Conservation (phyloP, 2,797 vertebrate genomes). For the Ctenopoma kingsleyae region DNA sequence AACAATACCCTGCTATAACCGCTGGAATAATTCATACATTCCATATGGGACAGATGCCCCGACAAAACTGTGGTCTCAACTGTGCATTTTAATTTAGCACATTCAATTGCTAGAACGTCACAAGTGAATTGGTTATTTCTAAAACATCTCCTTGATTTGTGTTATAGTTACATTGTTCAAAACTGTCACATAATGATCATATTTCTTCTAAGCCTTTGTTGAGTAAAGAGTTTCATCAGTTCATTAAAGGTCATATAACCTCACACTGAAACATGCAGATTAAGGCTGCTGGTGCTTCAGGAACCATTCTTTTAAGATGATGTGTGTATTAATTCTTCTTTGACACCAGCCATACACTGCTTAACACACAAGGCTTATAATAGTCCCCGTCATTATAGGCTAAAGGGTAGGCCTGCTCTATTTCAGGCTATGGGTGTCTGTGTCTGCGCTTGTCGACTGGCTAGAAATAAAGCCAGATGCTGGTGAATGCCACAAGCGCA, state of each 20-base stretch:
- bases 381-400: conserved; percentile 80
- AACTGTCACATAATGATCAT: conserved; percentile 23
- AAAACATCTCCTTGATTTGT: conserved; percentile 30
- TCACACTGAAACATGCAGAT: conserved; percentile 51
- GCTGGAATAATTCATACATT: conserved; percentile 79
- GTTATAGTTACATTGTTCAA: conserved; percentile 5
- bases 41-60: conserved; percentile 67
- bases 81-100: conserved; percentile 39
- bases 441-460: conserved; percentile 65
- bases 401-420: conserved; percentile 77
- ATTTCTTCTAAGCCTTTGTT: conserved; percentile 6
- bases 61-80: conserved; percentile 29
- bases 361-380: conserved; percentile 79
- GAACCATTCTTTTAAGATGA: conserved; percentile 62
- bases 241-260: conserved; percentile 44
- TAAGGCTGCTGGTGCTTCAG: conserved; percentile 21
- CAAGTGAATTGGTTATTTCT: conserved; percentile 44
- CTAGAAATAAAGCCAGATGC: conserved; percentile 81
- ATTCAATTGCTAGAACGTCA: conserved; percentile 41
- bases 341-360: conserved; percentile 52
- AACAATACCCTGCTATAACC: conserved; percentile 71
- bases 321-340: conserved; percentile 49
- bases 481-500: conserved; percentile 67
- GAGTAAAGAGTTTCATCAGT: conserved; percentile 14
- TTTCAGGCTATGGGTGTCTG: conserved; percentile 77